Evolutionary conservation across 2,888 invertebrate genomes (phyloP).

Genomic region (Monopis laevigella): DNA sequence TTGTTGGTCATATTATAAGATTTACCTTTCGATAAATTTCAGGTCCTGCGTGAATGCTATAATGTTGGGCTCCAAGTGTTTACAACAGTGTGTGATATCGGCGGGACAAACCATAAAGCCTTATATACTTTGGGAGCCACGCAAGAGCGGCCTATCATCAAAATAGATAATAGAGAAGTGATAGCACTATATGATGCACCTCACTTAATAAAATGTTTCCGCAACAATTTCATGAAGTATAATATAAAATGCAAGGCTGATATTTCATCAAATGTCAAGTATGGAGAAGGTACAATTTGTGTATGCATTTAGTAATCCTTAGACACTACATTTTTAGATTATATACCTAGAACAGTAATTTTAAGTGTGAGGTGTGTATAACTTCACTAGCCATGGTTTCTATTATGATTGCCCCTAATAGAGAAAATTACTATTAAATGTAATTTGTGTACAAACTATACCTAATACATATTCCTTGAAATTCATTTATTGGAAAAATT

Average conservation of each 20-base stretch:
- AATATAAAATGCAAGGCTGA: conserved; percentile 13
- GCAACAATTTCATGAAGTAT: conserved; percentile 17
- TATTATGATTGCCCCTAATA: too few relatives aligned
- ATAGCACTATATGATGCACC: conserved; percentile 17
- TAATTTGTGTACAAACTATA: background rate
- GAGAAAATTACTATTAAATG: background rate
- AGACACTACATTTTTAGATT: too few relatives aligned
- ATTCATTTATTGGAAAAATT: too few relatives aligned
- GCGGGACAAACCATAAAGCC: conserved; percentile 3
- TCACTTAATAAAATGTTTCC: conserved; percentile 16
- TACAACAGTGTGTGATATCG: conserved; percentile 12
- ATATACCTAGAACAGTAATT: too few relatives aligned
- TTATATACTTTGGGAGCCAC: conserved; percentile 9
- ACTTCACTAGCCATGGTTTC: too few relatives aligned
- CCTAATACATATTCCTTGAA: background rate
- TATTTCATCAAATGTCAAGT: conserved; percentile 7
- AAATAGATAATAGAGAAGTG: conserved; percentile 10
- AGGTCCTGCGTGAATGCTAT: conserved; percentile 10
- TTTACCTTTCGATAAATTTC: conserved; percentile 8
- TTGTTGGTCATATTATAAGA: background rate
- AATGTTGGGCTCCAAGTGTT: background rate
- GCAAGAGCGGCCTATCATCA: background rate
- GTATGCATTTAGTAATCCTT: too few relatives aligned
- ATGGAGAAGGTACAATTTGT: background rate
- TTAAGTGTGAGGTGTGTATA: too few relatives aligned